These are phyloP conservation scores for Eristalinus aeneus DNA, from an alignment of 2,888 invertebrate species.

Conservation along the genomic window DNA sequence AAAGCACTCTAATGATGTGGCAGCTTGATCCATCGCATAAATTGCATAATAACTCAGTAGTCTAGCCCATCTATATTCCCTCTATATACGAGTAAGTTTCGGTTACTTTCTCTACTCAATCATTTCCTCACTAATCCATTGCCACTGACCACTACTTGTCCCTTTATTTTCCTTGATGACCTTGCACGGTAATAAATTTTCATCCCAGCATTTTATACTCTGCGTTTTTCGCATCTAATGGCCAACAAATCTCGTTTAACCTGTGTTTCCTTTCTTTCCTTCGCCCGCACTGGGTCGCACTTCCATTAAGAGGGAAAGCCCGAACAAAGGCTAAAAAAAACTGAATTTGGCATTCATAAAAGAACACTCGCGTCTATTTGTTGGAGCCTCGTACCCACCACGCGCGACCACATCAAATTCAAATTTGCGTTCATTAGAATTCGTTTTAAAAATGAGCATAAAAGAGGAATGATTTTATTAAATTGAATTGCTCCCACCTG, in stretches of 20 bases:
- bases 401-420: constrained; percentile 9
- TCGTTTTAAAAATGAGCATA: constrained; percentile 21
- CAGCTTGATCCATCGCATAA: too few relatives aligned
- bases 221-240: not conserved
- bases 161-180: not conserved
- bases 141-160: not conserved
- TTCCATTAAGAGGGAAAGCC: too few relatives aligned
- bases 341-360: not conserved
- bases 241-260: not conserved
- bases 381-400: not conserved
- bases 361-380: not conserved
- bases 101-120: not conserved
- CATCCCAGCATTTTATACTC: not conserved
- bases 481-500: constrained; percentile 22
- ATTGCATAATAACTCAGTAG: too few relatives aligned
- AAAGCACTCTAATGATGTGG: too few relatives aligned
- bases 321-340: too few relatives aligned
- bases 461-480: not conserved
- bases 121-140: not conserved
- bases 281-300: too few relatives aligned
- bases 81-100: too few relatives aligned
- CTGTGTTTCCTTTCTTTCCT: not conserved
- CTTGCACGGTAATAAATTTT: not conserved
- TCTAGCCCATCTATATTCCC: too few relatives aligned
- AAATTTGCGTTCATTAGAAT: constrained; percentile 25